Base-by-base conservation (phyloP, 2,797 vertebrate genomes). In the Epinephelus awoara region DNA sequence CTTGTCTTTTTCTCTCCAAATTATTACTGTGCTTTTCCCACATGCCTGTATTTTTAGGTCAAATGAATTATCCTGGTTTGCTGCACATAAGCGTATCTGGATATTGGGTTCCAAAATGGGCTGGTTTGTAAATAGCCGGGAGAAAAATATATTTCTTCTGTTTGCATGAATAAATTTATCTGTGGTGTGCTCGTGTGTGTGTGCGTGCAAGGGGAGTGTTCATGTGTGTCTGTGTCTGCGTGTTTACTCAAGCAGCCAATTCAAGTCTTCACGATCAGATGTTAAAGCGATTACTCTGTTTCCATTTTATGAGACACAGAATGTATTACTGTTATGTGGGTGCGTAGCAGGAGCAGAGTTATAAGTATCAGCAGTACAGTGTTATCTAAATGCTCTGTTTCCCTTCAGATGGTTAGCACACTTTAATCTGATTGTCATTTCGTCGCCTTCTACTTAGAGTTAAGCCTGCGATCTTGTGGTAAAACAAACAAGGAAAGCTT, bases 41-140 rank as follows among this genome's bases (percentile, higher is more conserved):
- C 51, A 59, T 71, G 70, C 59, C 63, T 68, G 52, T 77, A 80
- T 84, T 88, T 85, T 91, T 79, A 89, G 83, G 73, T 86, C 82
- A 88, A 83, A 86, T 80, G 70, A 85, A 90, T 88, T 90, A 85
- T 85, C 71, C 79, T 77, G 77, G 68, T 86, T 91, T 83, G 82
- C 73, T 78, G 81, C 85, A 70, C 76, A 84, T 84, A 87, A 80
- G 78, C 68, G 11, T 79, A 86, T 80, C 88, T 85, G 80, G 81
- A 88, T 82, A 85, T 81, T 77, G 78, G 66, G 47, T 83, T 85
- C 78, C 72, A 84, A 88, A 91, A 78, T 67, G 55, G 67, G 71
- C 70, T 79, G 70, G 79, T 92, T 90, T 85, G 75, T 85, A 91
- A 91, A 90, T 88, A 83, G 78, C 86, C 82, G 67, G 78, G 84